A percentile compares a stretch with the other conserved stretches of the same genome.
phyloP scores from a whole-genome alignment of 2,797 vertebrate species.

The Zonotrichia albicollis region DNA sequence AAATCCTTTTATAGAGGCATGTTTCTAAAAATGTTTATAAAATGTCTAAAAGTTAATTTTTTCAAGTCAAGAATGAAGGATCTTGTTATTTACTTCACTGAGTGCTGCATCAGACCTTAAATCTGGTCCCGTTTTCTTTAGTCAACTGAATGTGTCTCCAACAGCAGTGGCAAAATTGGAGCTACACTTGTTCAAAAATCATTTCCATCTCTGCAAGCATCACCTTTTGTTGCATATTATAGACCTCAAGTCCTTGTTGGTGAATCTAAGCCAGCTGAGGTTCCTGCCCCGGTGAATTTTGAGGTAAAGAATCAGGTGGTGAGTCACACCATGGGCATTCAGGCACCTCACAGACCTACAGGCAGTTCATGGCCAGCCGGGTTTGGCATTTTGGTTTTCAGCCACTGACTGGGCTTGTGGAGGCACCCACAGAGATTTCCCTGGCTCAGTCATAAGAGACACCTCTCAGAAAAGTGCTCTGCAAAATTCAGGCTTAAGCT shows the following conservation, averaged over 20 bases:
- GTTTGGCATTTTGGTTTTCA: fast-evolving
- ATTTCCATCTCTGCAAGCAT: neutral
- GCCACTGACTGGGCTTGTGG: fast-evolving
- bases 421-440: neutral
- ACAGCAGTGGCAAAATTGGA: neutral
- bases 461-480: neutral
- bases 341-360: neutral
- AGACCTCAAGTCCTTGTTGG: neutral
- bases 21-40: neutral
- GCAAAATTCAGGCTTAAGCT: neutral
- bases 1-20: neutral
- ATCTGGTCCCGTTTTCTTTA: neutral
- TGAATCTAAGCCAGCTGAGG: neutral
- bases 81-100: neutral
- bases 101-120: neutral
- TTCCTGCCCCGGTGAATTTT: neutral
- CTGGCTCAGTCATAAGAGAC: fast-evolving
- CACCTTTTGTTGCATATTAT: neutral
- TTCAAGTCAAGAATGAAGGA: neutral
- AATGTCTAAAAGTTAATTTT: neutral
- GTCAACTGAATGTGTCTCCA: neutral
- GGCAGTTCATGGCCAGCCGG: neutral
- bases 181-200: neutral
- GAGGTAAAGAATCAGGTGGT: neutral
- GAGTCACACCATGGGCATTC: neutral